Evolutionary conservation across 2,113 vertebrate genomes (phyloP).

Genomic region (Tursiops truncatus): DNA sequence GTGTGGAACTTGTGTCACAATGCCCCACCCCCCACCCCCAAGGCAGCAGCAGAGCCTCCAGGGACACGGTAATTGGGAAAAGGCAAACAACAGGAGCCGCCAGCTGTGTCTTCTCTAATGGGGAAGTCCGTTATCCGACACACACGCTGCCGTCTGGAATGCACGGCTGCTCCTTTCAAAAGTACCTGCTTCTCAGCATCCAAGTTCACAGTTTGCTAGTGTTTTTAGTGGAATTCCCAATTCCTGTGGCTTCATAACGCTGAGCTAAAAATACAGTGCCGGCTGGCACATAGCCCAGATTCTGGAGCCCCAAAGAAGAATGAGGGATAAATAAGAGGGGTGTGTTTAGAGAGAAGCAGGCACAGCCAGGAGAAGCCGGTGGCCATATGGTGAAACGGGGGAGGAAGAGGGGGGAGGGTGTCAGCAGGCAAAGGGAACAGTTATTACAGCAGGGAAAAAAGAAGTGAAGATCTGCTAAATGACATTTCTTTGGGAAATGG

Average conservation of each 20-base stretch:
- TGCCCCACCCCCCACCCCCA: no score
- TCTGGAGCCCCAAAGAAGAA: slow-evolving; percentile 1
- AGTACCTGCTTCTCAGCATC: background rate
- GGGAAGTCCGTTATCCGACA: background rate
- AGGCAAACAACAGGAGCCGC: background rate
- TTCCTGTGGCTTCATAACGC: slow-evolving; percentile 34
- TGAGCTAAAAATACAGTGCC: slow-evolving; percentile 55
- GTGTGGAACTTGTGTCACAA: background rate
- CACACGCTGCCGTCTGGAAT: background rate
- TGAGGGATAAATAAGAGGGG: background rate
- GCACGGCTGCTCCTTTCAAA: background rate
- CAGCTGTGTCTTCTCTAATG: background rate
- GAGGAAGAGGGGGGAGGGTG: background rate
- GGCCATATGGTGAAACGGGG: background rate
- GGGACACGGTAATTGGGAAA: background rate
- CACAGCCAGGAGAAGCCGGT: background rate
- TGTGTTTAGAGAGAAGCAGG: background rate
- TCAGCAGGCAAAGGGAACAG: background rate
- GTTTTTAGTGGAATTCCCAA: slow-evolving; percentile 44
- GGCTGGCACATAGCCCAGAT: slow-evolving; percentile 39
- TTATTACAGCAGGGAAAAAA: background rate
- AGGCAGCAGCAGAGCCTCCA: background rate
- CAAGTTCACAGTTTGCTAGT: background rate
- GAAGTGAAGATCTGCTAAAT: background rate
- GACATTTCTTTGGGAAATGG: background rate